Conservation (phyloP, 2,113 vertebrate genomes). For the Malurus alboscapulatus region DNA sequence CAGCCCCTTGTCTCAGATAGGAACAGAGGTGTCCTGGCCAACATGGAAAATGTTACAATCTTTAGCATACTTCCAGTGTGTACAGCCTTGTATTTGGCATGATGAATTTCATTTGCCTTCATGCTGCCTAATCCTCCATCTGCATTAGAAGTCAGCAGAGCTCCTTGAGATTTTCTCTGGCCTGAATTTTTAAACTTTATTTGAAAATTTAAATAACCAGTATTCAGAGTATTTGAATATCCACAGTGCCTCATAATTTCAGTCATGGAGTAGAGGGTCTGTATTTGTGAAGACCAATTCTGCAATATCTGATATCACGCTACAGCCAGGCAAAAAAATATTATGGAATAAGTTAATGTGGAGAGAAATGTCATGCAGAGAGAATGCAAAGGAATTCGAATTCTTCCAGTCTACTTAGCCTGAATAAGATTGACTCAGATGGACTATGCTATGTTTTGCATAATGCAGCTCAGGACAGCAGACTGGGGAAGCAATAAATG, state of each 20-base stretch:
- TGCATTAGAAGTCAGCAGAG: neutral
- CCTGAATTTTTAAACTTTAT: neutral
- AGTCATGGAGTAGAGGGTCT: neutral
- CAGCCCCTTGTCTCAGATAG: neutral
- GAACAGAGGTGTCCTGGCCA: neutral
- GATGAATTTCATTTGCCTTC: neutral
- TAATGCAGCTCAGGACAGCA: neutral
- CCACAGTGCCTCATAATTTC: neutral
- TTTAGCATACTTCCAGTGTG: neutral
- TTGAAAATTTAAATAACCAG: neutral
- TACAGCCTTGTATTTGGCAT: neutral
- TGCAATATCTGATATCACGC: neutral
- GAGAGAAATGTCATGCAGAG: neutral
- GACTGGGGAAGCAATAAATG: neutral
- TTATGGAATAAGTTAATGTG: neutral
- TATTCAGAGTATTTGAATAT: neutral
- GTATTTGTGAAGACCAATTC: neutral
- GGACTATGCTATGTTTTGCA: neutral
- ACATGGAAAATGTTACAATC: neutral
- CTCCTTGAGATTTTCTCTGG: neutral
- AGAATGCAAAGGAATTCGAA: neutral
- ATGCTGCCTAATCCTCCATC: neutral
- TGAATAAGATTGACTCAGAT: neutral
- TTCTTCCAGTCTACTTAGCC: neutral
- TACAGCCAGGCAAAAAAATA: neutral